Conservation (phyloP, 2,113 vertebrate genomes). For the Excalfactoria chinensis region DNA sequence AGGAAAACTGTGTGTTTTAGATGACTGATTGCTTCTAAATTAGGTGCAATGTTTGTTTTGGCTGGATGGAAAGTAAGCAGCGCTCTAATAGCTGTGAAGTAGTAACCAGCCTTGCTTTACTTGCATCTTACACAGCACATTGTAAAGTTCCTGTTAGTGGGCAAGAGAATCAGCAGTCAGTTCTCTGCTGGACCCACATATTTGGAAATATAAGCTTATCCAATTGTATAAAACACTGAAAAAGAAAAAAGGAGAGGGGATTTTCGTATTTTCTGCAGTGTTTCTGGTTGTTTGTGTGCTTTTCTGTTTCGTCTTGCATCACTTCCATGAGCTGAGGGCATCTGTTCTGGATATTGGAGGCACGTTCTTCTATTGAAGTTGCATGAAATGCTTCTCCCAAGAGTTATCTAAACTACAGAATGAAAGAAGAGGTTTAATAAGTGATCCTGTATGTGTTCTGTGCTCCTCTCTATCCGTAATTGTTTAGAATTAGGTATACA, state of each 20-base stretch:
- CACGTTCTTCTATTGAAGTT: neutral
- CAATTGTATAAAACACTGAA: neutral
- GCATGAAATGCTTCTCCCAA: neutral
- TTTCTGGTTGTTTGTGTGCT: neutral
- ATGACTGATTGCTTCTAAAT: neutral
- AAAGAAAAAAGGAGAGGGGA: fast-evolving
- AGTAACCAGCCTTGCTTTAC: neutral
- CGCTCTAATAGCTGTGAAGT: neutral
- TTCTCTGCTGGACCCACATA: neutral
- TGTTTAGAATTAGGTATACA: neutral
- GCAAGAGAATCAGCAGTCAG: neutral
- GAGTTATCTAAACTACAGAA: neutral
- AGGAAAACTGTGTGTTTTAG: neutral
- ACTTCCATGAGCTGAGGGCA: neutral
- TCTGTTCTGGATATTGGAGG: neutral
- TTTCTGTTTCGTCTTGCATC: neutral
- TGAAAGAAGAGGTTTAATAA: neutral
- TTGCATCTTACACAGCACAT: neutral
- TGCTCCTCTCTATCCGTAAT: fast-evolving
- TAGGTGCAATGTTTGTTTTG: slow-evolving; percentile 2
- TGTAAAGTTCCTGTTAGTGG: neutral
- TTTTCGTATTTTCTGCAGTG: neutral
- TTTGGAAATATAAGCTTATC: neutral
- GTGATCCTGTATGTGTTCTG: fast-evolving
- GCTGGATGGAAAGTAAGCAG: neutral